Evolutionary conservation across 2,797 vertebrate species (phyloP).

Genomic region (Agapornis canus): DNA sequence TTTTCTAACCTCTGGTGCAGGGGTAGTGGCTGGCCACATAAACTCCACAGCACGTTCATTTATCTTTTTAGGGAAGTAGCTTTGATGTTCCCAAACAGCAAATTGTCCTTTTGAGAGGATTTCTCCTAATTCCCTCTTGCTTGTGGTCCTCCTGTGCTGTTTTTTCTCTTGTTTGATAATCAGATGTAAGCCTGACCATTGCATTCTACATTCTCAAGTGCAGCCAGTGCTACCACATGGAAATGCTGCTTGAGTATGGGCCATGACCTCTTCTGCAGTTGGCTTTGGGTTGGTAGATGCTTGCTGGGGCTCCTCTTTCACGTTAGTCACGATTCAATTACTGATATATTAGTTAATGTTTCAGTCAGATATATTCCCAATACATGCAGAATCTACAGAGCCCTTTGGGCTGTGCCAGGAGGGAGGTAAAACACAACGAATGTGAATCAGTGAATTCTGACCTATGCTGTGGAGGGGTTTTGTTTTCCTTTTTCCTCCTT

Average conservation of each 20-base stretch:
- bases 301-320: not conserved
- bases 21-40: not conserved
- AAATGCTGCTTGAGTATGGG: not conserved
- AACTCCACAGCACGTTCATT: not conserved
- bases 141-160: not conserved
- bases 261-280: not conserved
- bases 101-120: not conserved
- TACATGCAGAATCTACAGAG: fast-evolving
- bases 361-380: not conserved
- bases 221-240: not conserved
- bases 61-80: not conserved
- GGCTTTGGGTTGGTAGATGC: not conserved
- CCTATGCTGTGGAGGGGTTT: not conserved
- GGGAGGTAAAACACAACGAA: not conserved
- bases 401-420: not conserved
- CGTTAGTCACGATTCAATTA: fast-evolving
- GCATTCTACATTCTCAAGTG: not conserved
- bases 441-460: not conserved
- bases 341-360: not conserved
- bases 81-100: not conserved
- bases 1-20: not conserved
- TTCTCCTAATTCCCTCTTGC: not conserved
- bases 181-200: not conserved
- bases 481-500: not conserved
- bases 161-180: not conserved